Evolutionary conservation across 2,113 vertebrate species (phyloP), one percentile per base, ranked within the genome.

Genomic region (Oncorhynchus kisutch): DNA sequence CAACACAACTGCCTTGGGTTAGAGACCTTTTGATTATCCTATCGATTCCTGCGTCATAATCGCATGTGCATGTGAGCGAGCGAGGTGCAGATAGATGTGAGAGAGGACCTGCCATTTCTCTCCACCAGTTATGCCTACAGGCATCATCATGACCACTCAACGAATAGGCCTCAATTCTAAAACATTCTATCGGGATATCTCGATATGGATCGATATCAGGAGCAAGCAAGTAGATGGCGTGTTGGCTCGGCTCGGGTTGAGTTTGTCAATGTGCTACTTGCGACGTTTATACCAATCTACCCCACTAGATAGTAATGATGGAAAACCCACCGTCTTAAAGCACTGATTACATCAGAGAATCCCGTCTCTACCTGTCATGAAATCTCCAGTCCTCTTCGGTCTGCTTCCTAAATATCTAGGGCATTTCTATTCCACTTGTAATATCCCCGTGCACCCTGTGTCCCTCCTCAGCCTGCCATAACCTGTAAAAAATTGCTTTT

Each of bases 391-490:
- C 79, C 81, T 91, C 91, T 87, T 85, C 86, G n/a, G 73, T 79
- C 91, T 81, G 78, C 80, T 92, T 89, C 82, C 87, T 90, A 90
- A 93, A 92, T 87, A 91, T 84, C 91, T 82, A 80, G 84, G 87
- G 88, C 85, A 22, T 84, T 70, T 84, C 74, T 62, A 86, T 89
- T 88, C 89, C 87, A 27, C 93, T 85, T 88, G 86, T 90, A 86
- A 90, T 73, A 91, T 81, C 86, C 89, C 88, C 85, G 84, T 71
- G 89, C 86, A 90, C 86, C 82, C 81, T 80, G 22, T 76, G 90
- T 89, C 89, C 92, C 90, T 93, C 91, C 29, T 90, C 92, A 90
- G 45, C 87, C 92, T 92, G 91, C 93, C 93, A 93, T 89, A 95
- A 91, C 92, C 93, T 89, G 88, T 91, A 91, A 95, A 90, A 94